Evolutionary conservation across 2,113 vertebrate species (phyloP), one percentile per base, ranked within the genome.

Genomic region (Spilogale gracilis): DNA sequence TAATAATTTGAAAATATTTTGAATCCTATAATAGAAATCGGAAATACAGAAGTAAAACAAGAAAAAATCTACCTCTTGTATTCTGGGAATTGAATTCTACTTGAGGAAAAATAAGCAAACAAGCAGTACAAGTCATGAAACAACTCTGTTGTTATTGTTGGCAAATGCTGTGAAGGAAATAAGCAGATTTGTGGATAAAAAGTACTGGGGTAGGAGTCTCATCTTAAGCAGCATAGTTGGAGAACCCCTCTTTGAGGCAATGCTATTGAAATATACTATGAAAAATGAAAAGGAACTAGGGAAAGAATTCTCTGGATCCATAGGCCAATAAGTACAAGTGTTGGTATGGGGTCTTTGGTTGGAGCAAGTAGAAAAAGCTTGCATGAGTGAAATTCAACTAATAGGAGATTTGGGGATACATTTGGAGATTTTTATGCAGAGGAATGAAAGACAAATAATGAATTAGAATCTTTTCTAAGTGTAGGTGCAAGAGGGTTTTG

Each of bases 201-300:
- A 43, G 1, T 43, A 4, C 1, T 25, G 6, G 30, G 2, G 11
- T 0, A 54, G 3, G 9, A 2, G 2, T 2, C 4, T 11, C 3
- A 9, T 76, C 63, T 60, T 56, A 93, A 83, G 0, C 69, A 58
- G 52, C 1, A 2, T 74, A 25, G 6, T 23, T 54, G 8, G 60
- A 83, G 11, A 82, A 92, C 1, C 1, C 1, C 9, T 71, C 12
- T 32, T 3, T 65, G 23, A 63, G 25, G 20, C 25, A 7, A 30
- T 25, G 14, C 4, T 20, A 6, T 85, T 76, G 11, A 84, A 23
- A 6, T 1, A 6, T 2, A 18, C 38, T 27, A 63, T 48, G 13
- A 52, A 93, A 60, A n/a, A 32, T 32, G 63, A 89, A 23, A 48
- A 30, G 48, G 9, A 67, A 89, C 0, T 18, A 63, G 65, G n/a